Base-by-base conservation (phyloP, 2,888 invertebrate genomes). In the Seladonia tumulorum region DNA sequence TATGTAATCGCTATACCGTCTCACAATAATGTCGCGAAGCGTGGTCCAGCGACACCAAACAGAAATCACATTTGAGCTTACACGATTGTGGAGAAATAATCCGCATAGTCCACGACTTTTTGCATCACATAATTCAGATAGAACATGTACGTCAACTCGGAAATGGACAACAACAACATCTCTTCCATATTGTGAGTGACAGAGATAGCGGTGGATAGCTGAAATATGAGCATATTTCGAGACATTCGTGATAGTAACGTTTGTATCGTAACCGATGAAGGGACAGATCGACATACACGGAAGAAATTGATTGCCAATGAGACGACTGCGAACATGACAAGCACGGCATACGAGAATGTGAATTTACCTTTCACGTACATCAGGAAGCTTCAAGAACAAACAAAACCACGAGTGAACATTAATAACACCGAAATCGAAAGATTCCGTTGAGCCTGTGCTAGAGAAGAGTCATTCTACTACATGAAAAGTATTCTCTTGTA, bases 71-170 rank as follows among this genome's bases (percentile, higher is more conserved):
- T 25, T 71, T 7, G 25, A 25, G 16, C 70, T 49, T 70, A 77
- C 77, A 68, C n/a, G 2, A n/a, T n/a, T 5, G 18, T 39, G 49
- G n/a, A 7, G 1, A 79, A 42, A 8, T 14, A n/a, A 0, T 79
- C 22, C 22, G 29, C 0, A n/a, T 1, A 5, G n/a, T 79, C 47
- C 0, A 63, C 5, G 10, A 47, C 0, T 22, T 12, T 7, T 35
- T 79, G 79, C 5, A 72, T 12, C 5, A 49, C 4, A 10, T 63
- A 73, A n/a, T 79, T 79, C 3, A 66, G 1, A 39, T 42, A 79
- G n/a, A 39, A 60, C 29, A 79, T 72, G 45, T 63, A 79, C 22
- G 29, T 16, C 12, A 79, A 2, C n/a, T 60, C 60, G 5, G 42
- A 71, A n/a, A 16, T 8, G 5, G 18, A 25, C 29, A 42, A 7